Percentiles rank a stretch among this genome's conserved stretches.
These are phyloP conservation scores for Pterocles gutturalis DNA, from an alignment of 2,113 vertebrate species.

Conservation along the genomic window DNA sequence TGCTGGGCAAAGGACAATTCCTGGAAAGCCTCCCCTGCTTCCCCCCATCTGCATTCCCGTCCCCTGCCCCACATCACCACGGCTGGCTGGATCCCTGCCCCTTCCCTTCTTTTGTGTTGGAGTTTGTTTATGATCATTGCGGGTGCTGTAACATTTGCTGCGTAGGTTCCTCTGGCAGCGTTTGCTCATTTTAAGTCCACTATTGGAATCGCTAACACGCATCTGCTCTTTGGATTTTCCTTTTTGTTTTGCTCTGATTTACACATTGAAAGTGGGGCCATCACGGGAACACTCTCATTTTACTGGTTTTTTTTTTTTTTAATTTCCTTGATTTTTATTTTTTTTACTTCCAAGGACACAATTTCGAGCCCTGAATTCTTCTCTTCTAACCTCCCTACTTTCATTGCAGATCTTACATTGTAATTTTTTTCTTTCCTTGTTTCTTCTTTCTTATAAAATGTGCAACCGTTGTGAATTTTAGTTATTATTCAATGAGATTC, in stretches of 20 bases:
- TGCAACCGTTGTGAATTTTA: neutral
- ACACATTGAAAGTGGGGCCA: conserved; percentile 64
- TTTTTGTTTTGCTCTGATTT: conserved; percentile 55
- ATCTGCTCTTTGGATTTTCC: conserved; percentile 54
- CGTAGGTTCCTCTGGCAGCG: conserved; percentile 54
- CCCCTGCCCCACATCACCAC: neutral
- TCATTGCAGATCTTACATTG: conserved; percentile 76
- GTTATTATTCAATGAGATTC: conserved; percentile 39
- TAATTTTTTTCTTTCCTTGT: conserved; percentile 60
- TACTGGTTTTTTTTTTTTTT: neutral
- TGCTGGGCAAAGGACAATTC: neutral
- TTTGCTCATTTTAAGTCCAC: conserved; percentile 61
- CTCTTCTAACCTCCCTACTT: conserved; percentile 77
- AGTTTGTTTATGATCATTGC: neutral
- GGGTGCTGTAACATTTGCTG: conserved; percentile 29
- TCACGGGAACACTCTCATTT: conserved; percentile 49
- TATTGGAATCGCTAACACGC: conserved; percentile 46
- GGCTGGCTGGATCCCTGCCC: conserved; percentile 28
- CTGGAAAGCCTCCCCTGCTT: conserved; percentile 59
- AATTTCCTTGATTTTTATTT: conserved; percentile 31
- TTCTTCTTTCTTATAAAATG: conserved; percentile 46
- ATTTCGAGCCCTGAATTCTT: conserved; percentile 78
- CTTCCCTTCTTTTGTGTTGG: neutral
- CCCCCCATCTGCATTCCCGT: conserved; percentile 26
- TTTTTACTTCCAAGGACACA: conserved; percentile 71